Evolutionary conservation across 2,113 vertebrate species (phyloP).

Genomic region (Cyanistes caeruleus): DNA sequence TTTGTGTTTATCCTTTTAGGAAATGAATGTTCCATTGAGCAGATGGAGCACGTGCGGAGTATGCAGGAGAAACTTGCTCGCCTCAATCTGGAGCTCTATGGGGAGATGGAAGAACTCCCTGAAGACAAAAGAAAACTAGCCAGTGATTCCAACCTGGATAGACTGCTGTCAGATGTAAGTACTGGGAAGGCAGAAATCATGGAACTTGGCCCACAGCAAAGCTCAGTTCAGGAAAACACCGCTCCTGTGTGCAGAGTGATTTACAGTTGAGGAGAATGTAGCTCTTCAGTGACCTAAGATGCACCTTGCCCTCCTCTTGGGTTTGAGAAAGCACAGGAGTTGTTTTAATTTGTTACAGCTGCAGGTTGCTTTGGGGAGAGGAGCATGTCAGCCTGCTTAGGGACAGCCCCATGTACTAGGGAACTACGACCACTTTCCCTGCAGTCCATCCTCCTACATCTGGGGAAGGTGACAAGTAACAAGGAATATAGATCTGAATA

Average conservation of each 20-base stretch:
- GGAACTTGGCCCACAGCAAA: not conserved
- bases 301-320: not conserved
- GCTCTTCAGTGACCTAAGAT: not conserved
- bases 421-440: fast-evolving
- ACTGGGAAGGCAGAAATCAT: not conserved
- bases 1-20: slow-evolving; percentile 71
- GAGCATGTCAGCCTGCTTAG: not conserved
- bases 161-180: slow-evolving; percentile 92
- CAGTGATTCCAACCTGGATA: slow-evolving; percentile 92
- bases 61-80: slow-evolving; percentile 98
- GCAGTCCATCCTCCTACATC: not conserved
- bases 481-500: not conserved
- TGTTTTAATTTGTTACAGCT: not conserved
- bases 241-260: not conserved
- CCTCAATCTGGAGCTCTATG: slow-evolving; percentile 93
- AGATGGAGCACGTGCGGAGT: slow-evolving; percentile 96
- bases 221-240: not conserved
- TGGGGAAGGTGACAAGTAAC: not conserved
- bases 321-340: not conserved
- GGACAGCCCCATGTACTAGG: not conserved
- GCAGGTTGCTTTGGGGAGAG: not conserved
- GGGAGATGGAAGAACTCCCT: slow-evolving; percentile 91
- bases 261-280: fast-evolving
- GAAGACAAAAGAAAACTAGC: slow-evolving; percentile 89
- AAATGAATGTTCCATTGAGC: slow-evolving; percentile 95